Conservation (phyloP, 1,140 invertebrate species). For the Drosophila chauvacae region DNA sequence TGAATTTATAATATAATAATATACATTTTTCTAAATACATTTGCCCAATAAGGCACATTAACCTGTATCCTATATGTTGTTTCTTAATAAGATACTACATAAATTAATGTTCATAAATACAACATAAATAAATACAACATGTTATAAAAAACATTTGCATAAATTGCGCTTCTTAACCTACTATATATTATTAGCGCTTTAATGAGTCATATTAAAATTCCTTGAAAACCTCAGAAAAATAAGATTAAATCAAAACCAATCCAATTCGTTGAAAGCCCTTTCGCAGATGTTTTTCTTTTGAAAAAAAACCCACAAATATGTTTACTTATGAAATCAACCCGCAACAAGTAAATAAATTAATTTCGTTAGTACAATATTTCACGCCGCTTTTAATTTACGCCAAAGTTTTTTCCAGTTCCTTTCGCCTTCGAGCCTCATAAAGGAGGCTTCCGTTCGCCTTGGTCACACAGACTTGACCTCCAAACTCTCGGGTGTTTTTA, state of each 20-base stretch:
- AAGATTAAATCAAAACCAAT: neutral
- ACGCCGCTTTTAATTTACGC: constrained; percentile 19
- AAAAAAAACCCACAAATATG: neutral
- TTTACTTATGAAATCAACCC: neutral
- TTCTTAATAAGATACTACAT: neutral
- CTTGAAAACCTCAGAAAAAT: neutral
- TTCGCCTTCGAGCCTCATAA: constrained; percentile 22
- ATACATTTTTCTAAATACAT: too few species aligned
- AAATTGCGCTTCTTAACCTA: neutral
- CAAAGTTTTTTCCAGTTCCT: neutral
- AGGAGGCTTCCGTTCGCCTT: constrained; percentile 27
- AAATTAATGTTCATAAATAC: neutral
- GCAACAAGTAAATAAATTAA: neutral
- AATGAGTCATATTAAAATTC: neutral
- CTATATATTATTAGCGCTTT: too few species aligned
- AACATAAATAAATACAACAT: too few species aligned
- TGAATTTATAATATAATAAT: neutral
- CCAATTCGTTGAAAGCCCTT: neutral
- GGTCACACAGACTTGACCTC: constrained; percentile 21
- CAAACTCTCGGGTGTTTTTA: constrained; percentile 3
- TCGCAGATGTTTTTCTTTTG: neutral
- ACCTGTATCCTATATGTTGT: neutral
- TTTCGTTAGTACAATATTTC: constrained; percentile 12
- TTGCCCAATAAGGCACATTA: too few species aligned
- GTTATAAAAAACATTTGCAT: neutral